phyloP scores from a whole-genome alignment of 1,140 invertebrate species.

The Dryas iulia region DNA sequence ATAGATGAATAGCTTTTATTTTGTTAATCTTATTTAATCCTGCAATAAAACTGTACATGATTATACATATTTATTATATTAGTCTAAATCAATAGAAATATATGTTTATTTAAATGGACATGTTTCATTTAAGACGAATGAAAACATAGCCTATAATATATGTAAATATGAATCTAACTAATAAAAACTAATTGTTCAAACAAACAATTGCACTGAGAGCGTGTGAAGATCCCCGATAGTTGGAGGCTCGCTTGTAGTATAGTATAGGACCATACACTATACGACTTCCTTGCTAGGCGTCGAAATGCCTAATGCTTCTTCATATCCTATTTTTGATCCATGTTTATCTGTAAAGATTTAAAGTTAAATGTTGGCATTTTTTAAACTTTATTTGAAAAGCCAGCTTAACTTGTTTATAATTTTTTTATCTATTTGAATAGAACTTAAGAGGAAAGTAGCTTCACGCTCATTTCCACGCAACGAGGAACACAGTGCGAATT shows the following conservation, averaged over 20 bases:
- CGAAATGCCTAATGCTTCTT: conserved; percentile 93
- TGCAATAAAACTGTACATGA: conserved; percentile 73
- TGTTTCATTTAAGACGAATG: conserved; percentile 60
- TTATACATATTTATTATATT: conserved; percentile 70
- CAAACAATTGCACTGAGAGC: conserved; percentile 72
- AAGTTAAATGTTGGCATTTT: conserved; percentile 9
- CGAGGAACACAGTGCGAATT: too few species aligned
- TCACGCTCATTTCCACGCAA: too few species aligned
- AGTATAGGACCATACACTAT: conserved; percentile 56
- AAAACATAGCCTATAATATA: conserved; percentile 57
- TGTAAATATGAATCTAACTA: conserved; percentile 56
- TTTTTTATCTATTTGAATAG: too few species aligned
- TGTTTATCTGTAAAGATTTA: conserved; percentile 68
- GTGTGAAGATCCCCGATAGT: conserved; percentile 39
- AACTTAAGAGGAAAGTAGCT: too few species aligned
- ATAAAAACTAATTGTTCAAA: conserved; percentile 71
- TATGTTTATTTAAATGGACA: conserved; percentile 68
- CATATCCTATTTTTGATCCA: conserved; percentile 82
- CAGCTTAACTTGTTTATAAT: too few species aligned
- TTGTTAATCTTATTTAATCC: conserved; percentile 1
- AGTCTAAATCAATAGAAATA: conserved; percentile 67
- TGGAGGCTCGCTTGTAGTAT: neutral
- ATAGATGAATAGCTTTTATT: conserved; percentile 25
- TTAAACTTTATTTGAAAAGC: neutral
- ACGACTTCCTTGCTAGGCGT: conserved; percentile 94